These are phyloP conservation scores for Spicauda simplicius DNA, from an alignment of 2,888 invertebrate genomes.

Conservation along the genomic window DNA sequence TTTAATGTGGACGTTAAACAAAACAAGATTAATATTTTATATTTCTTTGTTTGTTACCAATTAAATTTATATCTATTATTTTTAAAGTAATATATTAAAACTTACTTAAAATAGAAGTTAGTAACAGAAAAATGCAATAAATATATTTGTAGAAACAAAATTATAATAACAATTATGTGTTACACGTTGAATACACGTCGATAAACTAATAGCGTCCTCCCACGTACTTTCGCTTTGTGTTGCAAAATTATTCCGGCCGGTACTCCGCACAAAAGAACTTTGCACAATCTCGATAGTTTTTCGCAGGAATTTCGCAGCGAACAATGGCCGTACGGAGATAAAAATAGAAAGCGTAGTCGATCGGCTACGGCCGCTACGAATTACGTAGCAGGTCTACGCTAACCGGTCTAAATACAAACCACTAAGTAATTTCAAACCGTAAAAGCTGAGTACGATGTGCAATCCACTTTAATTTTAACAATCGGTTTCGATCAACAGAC, in stretches of 20 bases:
- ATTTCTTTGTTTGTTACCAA: too few relatives aligned
- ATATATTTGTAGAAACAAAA: too few relatives aligned
- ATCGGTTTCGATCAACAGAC: too few relatives aligned
- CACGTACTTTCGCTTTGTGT: constrained; percentile 23
- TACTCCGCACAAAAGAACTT: constrained; percentile 32
- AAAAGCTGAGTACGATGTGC: background rate
- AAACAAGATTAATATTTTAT: too few relatives aligned
- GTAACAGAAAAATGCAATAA: too few relatives aligned
- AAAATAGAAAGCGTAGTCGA: constrained; percentile 23
- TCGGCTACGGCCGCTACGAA: constrained; percentile 26
- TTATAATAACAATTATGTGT: background rate
- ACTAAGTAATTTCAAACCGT: constrained; percentile 17
- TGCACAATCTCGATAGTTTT: constrained; percentile 35
- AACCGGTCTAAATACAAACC: constrained; percentile 15
- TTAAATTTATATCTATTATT: too few relatives aligned
- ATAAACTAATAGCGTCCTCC: constrained; percentile 25
- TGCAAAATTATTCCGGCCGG: constrained; percentile 31
- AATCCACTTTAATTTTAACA: background rate
- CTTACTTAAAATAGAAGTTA: too few relatives aligned
- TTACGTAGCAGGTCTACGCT: constrained; percentile 27
- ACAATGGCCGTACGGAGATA: constrained; percentile 27
- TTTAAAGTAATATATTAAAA: too few relatives aligned
- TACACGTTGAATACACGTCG: background rate
- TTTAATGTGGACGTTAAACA: too few relatives aligned
- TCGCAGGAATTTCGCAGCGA: constrained; percentile 26